Conservation (phyloP, 2,888 invertebrate species). For the Drosophila nr. perissopoda region DNA sequence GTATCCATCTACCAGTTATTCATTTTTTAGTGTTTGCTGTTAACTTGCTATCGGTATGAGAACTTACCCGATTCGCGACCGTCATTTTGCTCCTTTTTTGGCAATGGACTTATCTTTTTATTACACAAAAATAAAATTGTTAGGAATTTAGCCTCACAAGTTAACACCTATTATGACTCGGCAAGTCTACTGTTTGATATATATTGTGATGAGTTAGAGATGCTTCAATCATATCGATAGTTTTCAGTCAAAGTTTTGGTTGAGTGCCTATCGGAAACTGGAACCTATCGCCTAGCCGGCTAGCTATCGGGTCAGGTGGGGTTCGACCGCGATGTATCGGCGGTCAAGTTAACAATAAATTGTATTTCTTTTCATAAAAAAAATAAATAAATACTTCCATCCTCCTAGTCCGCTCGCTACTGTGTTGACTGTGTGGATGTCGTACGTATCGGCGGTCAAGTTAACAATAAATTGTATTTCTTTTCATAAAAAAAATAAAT, state of each 20-base stretch:
- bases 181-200: slow-evolving; percentile 41
- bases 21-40: background rate
- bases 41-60: background rate
- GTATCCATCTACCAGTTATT: slow-evolving; percentile 81
- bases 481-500: no score
- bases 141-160: background rate
- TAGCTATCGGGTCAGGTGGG: no score
- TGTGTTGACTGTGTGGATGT: no score
- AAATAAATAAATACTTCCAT: no score
- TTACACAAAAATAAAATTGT: background rate
- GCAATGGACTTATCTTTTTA: background rate
- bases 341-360: no score
- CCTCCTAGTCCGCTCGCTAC: no score
- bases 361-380: no score
- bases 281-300: no score
- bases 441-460: no score
- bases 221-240: slow-evolving; percentile 30
- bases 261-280: background rate
- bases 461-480: no score
- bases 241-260: background rate
- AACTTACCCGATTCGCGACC: slow-evolving; percentile 79
- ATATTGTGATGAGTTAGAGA: slow-evolving; percentile 4
- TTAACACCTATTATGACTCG: slow-evolving; percentile 49
- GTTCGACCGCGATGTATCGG: no score
- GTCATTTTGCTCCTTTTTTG: slow-evolving; percentile 69